These are phyloP conservation scores for Piscicola geometra DNA, from an alignment of 2,888 invertebrate genomes.

Conservation along the genomic window DNA sequence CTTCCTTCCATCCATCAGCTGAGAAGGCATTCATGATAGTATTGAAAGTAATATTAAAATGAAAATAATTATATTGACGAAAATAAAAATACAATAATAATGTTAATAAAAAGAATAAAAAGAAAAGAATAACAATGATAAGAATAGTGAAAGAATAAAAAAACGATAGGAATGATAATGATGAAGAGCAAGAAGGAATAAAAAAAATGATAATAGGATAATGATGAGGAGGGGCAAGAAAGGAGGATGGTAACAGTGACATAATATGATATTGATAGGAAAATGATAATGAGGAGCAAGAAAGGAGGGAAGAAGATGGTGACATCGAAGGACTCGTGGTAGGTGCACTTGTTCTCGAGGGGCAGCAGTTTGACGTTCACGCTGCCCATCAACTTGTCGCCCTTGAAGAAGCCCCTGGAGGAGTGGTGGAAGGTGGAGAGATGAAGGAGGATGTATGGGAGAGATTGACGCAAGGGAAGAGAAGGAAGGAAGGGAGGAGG, in stretches of 20 bases:
- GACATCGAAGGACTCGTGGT: conserved; percentile 89
- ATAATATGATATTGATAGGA: neutral
- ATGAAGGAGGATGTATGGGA: too few species aligned
- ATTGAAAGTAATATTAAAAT: too few species aligned
- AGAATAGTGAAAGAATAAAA: neutral
- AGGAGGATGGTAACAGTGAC: neutral
- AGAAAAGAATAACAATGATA: neutral
- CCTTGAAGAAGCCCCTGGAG: conserved; percentile 73
- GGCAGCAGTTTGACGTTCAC: conserved; percentile 77
- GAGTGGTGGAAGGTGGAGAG: too few species aligned
- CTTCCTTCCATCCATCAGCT: conserved; percentile 85
- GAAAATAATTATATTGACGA: conserved; percentile 17
- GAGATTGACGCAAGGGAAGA: neutral
- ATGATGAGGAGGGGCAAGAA: neutral
- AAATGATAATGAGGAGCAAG: too few species aligned
- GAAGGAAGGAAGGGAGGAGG: neutral
- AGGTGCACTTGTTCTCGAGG: conserved; percentile 78
- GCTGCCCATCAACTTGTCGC: conserved; percentile 78
- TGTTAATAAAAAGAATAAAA: too few species aligned
- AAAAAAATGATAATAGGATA: too few species aligned
- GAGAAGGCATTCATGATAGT: conserved; percentile 39
- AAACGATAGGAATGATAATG: neutral
- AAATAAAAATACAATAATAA: too few species aligned
- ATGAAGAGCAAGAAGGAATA: neutral
- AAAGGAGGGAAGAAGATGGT: conserved; percentile 56